Evolutionary conservation across 2,113 vertebrate genomes (phyloP).

Genomic region (Anoplopoma fimbria): DNA sequence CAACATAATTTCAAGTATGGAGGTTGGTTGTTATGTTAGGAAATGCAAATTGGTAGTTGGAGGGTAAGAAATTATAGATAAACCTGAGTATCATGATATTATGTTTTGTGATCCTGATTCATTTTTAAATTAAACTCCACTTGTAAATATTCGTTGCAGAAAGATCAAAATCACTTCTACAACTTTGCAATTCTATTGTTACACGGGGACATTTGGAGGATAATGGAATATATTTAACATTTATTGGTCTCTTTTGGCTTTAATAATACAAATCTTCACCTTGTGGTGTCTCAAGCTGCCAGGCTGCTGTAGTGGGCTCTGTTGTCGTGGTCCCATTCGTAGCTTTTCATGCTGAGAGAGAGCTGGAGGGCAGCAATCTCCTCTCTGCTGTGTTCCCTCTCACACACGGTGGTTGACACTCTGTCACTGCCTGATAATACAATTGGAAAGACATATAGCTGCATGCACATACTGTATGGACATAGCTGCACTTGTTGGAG

Average conservation of each 20-base stretch:
- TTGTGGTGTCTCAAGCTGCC: constrained; percentile 24
- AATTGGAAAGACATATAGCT: constrained; percentile 52
- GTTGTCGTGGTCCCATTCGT: constrained; percentile 19
- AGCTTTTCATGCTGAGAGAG: constrained; percentile 47
- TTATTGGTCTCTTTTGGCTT: constrained; percentile 3
- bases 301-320: constrained; percentile 36
- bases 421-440: constrained; percentile 70
- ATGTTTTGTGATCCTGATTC: neutral
- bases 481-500: constrained; percentile 28
- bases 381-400: constrained; percentile 45
- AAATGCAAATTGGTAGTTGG: neutral
- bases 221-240: constrained; percentile 16
- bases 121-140: too few species aligned
- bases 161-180: neutral
- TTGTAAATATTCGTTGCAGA: too few species aligned
- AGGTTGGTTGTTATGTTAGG: neutral
- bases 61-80: neutral
- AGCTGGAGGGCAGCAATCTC: constrained; percentile 64
- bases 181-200: constrained; percentile 1
- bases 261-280: constrained; percentile 12
- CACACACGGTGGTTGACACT: constrained; percentile 58
- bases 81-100: neutral
- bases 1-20: neutral
- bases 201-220: neutral
- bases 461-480: constrained; percentile 30